Evolutionary conservation across 2,888 invertebrate species (phyloP).

Genomic region (Cerastis leucographa): DNA sequence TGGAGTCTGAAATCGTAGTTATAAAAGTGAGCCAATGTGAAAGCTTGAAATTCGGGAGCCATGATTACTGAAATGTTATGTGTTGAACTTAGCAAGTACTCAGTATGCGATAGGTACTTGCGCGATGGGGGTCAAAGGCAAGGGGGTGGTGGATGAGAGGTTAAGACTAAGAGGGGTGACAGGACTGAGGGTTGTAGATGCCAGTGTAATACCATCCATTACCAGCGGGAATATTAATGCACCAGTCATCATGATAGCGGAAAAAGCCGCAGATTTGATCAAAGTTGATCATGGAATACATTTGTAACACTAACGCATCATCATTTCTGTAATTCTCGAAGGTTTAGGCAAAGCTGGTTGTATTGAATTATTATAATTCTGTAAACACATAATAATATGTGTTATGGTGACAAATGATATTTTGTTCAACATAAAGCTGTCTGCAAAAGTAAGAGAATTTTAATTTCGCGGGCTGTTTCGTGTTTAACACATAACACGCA

Average conservation of each 20-base stretch:
- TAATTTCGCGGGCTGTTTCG: too few species aligned
- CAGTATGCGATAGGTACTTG: slow-evolving; percentile 88
- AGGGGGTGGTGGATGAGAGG: slow-evolving; percentile 76
- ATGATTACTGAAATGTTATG: slow-evolving; percentile 77
- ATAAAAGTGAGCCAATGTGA: slow-evolving; percentile 68
- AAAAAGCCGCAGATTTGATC: slow-evolving; percentile 95
- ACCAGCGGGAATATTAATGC: slow-evolving; percentile 95
- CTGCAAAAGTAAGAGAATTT: too few species aligned
- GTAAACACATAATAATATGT: too few species aligned
- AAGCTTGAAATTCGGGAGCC: slow-evolving; percentile 62
- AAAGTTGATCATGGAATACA: slow-evolving; percentile 92
- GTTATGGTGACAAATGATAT: too few species aligned
- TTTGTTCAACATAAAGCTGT: too few species aligned
- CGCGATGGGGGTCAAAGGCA: slow-evolving; percentile 76
- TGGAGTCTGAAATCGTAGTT: slow-evolving; percentile 67
- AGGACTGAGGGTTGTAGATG: slow-evolving; percentile 93
- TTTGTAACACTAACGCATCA: neutral
- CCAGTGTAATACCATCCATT: slow-evolving; percentile 95
- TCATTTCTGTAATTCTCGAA: neutral
- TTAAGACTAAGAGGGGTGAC: slow-evolving; percentile 88
- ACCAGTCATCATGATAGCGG: slow-evolving; percentile 95
- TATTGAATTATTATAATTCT: too few species aligned
- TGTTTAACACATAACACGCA: too few species aligned
- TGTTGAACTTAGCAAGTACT: slow-evolving; percentile 87
- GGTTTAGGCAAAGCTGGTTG: too few species aligned